Base-by-base conservation (phyloP, 1,140 invertebrate species). In the Drosophila cardini region DNA sequence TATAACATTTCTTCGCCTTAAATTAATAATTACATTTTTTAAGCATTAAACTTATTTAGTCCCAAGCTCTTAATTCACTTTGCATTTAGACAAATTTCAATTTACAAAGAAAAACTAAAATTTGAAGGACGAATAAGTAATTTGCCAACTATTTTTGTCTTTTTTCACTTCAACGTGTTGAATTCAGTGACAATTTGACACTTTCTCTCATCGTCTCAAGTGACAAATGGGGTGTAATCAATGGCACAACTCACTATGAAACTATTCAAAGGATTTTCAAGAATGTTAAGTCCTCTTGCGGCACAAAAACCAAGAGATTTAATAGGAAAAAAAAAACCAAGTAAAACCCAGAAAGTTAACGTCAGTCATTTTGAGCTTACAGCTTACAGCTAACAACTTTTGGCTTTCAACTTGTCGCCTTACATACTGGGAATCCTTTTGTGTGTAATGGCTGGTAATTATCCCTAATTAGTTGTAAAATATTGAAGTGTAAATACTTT, bases 381-480 rank as follows among this genome's bases (percentile, higher is more conserved):
- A 67, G 63, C 68, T 86, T 72, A 3, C 21, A 4, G 21, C 21
- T 86, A 69, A 3, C 21, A 4, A 4, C 21, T 21, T 21, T 21
- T 21, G 4, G 75, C 75, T 82, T 72, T 65, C 48, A 72, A 67
- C 68, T 86, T 72, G 82, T 73, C 75, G 75, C 36, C 43, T 13
- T 15, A 10, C 48, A 13, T 15, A 10, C 40, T 63, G 63, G 42
- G 50, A 80, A 79, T 57, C 64, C 72, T 65, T 75, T 73, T 63
- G 77, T 67, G 77, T 67, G 76, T 84, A 89, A 89, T 84, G 77
- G 61, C 74, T 80, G 80, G 65, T 89, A 89, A 90, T 89, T 89
- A 84, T 81, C 71, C 80, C 60, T 90, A 84, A 89, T 90, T 89
- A 89, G 85, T 89, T 89, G 80, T 90, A 89, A 90, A 90, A 90